Percentiles rank a stretch among this genome's conserved stretches.
Conservation (phyloP, 2,888 invertebrate species). For the Galerucella calmariensis region DNA sequence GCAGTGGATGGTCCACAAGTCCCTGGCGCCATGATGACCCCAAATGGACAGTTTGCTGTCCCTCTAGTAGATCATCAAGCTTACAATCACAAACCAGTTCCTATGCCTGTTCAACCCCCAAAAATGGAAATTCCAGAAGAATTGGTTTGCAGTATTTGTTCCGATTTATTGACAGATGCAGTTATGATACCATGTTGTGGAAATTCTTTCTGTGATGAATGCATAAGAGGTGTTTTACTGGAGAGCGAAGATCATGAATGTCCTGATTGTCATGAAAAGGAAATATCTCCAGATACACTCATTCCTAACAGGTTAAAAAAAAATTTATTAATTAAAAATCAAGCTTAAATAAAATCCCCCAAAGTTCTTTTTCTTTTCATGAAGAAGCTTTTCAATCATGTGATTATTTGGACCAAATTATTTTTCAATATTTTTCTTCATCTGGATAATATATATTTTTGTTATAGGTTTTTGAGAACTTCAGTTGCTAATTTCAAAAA, state of each 20-base stretch:
- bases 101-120: slow-evolving; percentile 68
- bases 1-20: slow-evolving; percentile 89
- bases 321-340: not conserved
- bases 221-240: slow-evolving; percentile 88
- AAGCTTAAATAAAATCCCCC: no score
- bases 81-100: slow-evolving; percentile 69
- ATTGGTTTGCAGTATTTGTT: slow-evolving; percentile 90
- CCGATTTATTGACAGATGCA: slow-evolving; percentile 92
- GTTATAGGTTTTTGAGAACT: slow-evolving; percentile 80
- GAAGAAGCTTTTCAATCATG: not conserved
- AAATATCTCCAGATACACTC: slow-evolving; percentile 90
- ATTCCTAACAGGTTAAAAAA: slow-evolving; percentile 78
- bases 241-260: slow-evolving; percentile 96
- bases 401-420: not conserved
- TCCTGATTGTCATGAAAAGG: slow-evolving; percentile 92
- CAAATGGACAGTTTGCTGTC: slow-evolving; percentile 87
- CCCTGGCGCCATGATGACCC: slow-evolving; percentile 92
- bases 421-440: not conserved
- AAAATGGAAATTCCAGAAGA: slow-evolving; percentile 89
- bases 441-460: slow-evolving; percentile 27
- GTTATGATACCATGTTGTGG: slow-evolving; percentile 99
- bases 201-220: slow-evolving; percentile 98
- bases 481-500: slow-evolving; percentile 91
- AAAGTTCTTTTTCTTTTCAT: no score
- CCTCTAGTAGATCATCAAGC: slow-evolving; percentile 90